Percentiles rank a stretch among this genome's conserved stretches.
These are phyloP conservation scores for Oxyteleia sp. DNA, from an alignment of 2,888 invertebrate species.

Conservation along the genomic window DNA sequence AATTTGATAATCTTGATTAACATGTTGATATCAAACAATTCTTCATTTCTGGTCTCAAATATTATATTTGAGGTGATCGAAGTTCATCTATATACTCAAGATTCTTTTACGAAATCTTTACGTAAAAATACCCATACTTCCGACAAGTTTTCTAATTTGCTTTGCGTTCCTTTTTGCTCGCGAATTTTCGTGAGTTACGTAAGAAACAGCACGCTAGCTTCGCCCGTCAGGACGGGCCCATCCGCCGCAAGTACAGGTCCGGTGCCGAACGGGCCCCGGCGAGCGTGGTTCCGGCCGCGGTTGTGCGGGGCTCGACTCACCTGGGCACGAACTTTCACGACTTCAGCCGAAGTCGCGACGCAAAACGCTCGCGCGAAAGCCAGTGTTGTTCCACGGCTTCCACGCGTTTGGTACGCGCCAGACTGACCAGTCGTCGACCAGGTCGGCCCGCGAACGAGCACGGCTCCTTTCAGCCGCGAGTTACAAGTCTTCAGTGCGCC, in stretches of 20 bases:
- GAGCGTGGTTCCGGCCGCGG: slow-evolving; percentile 47
- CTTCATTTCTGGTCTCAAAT: too few relatives aligned
- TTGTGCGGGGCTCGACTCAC: too few relatives aligned
- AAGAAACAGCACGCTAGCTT: neutral
- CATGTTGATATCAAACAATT: too few relatives aligned
- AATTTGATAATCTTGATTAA: too few relatives aligned
- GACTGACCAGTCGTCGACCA: slow-evolving; percentile 61
- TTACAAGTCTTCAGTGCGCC: slow-evolving; percentile 17
- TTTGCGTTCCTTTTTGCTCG: slow-evolving; percentile 4
- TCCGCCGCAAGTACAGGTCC: neutral
- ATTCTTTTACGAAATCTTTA: too few relatives aligned
- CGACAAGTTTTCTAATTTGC: too few relatives aligned
- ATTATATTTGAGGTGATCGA: too few relatives aligned
- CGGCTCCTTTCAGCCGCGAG: slow-evolving; percentile 30
- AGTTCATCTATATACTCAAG: too few relatives aligned
- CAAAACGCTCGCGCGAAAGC: slow-evolving; percentile 55
- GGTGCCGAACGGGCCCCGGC: slow-evolving; percentile 16
- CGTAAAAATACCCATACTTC: too few relatives aligned
- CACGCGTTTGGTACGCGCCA: slow-evolving; percentile 47
- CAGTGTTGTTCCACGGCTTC: slow-evolving; percentile 43
- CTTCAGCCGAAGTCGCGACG: slow-evolving; percentile 32
- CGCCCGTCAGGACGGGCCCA: neutral
- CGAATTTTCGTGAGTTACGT: slow-evolving; percentile 7
- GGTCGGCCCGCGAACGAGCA: slow-evolving; percentile 41
- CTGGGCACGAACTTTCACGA: slow-evolving; percentile 26